These are phyloP conservation scores for Sapayoa aenigma DNA, from an alignment of 2,113 vertebrate species.

Conservation along the genomic window DNA sequence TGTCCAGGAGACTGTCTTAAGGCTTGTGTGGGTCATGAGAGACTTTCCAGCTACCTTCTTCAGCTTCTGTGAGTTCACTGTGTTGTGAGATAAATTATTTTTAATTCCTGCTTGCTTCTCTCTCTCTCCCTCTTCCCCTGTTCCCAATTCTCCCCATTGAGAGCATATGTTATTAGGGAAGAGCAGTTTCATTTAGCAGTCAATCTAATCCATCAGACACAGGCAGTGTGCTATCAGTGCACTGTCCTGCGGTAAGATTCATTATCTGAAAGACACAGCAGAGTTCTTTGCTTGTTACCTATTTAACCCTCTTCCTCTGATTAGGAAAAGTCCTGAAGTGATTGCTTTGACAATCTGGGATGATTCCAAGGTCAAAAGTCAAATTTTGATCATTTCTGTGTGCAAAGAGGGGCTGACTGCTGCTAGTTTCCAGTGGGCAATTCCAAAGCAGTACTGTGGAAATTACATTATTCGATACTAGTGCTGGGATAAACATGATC, in stretches of 20 bases:
- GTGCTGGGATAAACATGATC: neutral
- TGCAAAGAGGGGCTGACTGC: neutral
- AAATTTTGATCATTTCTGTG: neutral
- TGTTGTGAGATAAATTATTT: neutral
- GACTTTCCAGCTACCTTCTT: neutral
- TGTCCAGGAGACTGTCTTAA: fast-evolving
- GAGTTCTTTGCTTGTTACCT: neutral
- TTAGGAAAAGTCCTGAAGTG: neutral
- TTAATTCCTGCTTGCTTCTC: neutral
- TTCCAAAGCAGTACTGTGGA: neutral
- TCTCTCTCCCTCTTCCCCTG: neutral
- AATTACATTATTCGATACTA: neutral
- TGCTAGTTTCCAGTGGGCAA: neutral
- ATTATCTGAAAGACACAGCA: neutral
- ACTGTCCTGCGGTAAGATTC: neutral
- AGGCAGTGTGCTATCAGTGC: neutral
- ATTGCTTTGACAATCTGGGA: neutral
- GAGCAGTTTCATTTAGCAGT: neutral
- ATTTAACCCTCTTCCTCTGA: neutral
- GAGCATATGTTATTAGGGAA: neutral
- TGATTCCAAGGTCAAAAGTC: neutral
- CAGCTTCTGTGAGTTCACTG: fast-evolving
- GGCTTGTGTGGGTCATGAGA: neutral
- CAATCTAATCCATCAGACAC: neutral
- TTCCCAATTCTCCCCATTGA: neutral